A percentile compares a stretch with the other conserved stretches of the same genome.
These are phyloP conservation scores for Epsilonema sp. DNA, from an alignment of 2,888 invertebrate genomes.

Conservation along the genomic window DNA sequence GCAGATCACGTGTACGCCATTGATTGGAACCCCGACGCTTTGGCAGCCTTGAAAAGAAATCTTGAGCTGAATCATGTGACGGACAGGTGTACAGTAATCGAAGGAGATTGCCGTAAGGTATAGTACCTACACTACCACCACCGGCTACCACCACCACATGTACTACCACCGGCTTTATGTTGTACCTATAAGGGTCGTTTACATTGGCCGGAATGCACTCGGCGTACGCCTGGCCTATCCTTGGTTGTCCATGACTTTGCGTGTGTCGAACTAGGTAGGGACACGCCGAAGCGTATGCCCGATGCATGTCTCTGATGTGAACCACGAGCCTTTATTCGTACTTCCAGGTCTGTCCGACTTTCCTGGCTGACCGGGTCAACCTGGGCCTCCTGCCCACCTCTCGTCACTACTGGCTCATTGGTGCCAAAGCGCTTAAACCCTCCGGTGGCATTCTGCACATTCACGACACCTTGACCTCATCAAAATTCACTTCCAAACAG, in stretches of 20 bases:
- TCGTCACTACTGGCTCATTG: conserved; percentile 36
- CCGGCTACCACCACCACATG: too few species aligned
- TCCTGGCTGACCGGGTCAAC: conserved; percentile 40
- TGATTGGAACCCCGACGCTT: conserved; percentile 42
- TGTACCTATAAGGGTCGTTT: too few species aligned
- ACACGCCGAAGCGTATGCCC: too few species aligned
- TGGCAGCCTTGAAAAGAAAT: conserved; percentile 28
- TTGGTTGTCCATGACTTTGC: too few species aligned
- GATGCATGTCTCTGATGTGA: too few species aligned
- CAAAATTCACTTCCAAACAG: background rate
- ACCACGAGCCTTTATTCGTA: too few species aligned
- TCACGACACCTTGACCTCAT: conserved; percentile 26
- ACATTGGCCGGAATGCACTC: too few species aligned
- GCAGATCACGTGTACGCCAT: conserved; percentile 38
- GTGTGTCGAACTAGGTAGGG: too few species aligned
- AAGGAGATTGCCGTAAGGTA: conserved; percentile 38
- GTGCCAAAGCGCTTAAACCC: conserved; percentile 35
- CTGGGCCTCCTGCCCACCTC: conserved; percentile 40
- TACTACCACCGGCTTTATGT: too few species aligned
- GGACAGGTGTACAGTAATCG: conserved; percentile 28
- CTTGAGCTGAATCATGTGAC: conserved; percentile 15
- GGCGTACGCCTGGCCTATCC: too few species aligned
- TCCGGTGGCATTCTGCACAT: conserved; percentile 39
- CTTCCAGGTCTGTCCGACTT: conserved; percentile 34
- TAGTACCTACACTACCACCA: too few species aligned